Percentiles rank a stretch among this genome's conserved stretches.
Evolutionary conservation across 1,140 invertebrate species (phyloP).

Genomic region (Geopemphigus sp.): DNA sequence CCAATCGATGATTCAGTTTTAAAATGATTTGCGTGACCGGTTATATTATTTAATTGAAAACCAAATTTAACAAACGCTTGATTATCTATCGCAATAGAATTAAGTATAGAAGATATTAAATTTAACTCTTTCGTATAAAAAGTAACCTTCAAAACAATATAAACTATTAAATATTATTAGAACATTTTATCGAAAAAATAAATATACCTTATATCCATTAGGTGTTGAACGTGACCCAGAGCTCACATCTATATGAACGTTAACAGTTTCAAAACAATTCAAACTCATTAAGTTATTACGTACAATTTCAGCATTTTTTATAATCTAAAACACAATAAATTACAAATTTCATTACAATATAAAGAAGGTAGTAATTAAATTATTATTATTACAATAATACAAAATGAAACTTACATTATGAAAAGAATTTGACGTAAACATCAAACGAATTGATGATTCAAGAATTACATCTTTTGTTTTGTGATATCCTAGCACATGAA

Average conservation of each 20-base stretch:
- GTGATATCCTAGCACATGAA: constrained; percentile 11
- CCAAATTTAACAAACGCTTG: constrained; percentile 74
- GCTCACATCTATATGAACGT: constrained; percentile 79
- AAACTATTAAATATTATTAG: constrained; percentile 56
- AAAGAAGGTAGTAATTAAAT: background rate
- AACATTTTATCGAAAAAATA: constrained; percentile 66
- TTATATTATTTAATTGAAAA: constrained; percentile 74
- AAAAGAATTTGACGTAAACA: constrained; percentile 40
- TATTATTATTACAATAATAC: background rate
- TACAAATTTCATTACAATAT: background rate
- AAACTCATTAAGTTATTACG: constrained; percentile 70
- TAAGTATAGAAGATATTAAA: constrained; percentile 76
- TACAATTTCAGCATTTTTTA: constrained; percentile 58
- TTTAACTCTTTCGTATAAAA: constrained; percentile 78
- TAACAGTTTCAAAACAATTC: constrained; percentile 79
- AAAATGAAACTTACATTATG: constrained; percentile 2
- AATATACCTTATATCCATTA: constrained; percentile 79
- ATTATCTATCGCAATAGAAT: constrained; percentile 74
- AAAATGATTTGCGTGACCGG: constrained; percentile 70
- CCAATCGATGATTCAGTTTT: constrained; percentile 55
- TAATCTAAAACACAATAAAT: constrained; percentile 48
- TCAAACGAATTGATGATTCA: constrained; percentile 33
- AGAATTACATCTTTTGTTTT: constrained; percentile 40
- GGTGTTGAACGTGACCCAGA: constrained; percentile 66
- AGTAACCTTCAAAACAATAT: constrained; percentile 69